These are phyloP conservation scores for Periplaneta americana DNA, from an alignment of 1,140 invertebrate species.

Conservation along the genomic window DNA sequence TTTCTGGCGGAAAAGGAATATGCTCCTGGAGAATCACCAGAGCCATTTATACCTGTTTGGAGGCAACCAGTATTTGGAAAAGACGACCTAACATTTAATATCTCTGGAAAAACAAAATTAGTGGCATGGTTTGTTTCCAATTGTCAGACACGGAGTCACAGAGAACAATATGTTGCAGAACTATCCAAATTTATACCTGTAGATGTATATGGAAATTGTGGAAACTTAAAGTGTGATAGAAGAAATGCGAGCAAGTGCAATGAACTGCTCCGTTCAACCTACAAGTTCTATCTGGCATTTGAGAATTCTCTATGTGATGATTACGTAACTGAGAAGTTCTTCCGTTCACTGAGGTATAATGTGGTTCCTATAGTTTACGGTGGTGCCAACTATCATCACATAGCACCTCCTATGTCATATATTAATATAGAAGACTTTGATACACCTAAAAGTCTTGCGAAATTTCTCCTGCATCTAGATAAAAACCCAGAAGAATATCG, in stretches of 20 bases:
- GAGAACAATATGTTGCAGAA: constrained; percentile 49
- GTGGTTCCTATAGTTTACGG: constrained; percentile 53
- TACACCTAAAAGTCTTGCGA: constrained; percentile 41
- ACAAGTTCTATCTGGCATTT: no score
- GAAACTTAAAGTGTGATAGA: no score
- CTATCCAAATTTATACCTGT: constrained; percentile 49
- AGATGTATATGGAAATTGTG: constrained; percentile 67
- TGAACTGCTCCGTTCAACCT: background rate
- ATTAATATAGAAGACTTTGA: constrained; percentile 52
- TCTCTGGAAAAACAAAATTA: constrained; percentile 36
- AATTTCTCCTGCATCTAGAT: constrained; percentile 44
- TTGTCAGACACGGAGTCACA: constrained; percentile 45
- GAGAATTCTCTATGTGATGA: constrained; percentile 45
- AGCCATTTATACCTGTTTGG: no score
- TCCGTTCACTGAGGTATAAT: constrained; percentile 35
- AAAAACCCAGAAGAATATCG: constrained; percentile 31
- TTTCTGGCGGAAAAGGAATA: no score
- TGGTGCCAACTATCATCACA: constrained; percentile 44
- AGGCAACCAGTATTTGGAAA: no score
- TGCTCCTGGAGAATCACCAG: no score
- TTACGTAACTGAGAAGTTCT: constrained; percentile 61
- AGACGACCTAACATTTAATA: no score
- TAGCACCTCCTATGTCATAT: constrained; percentile 51
- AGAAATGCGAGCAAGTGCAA: constrained; percentile 13
- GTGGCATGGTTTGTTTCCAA: constrained; percentile 61